phyloP scores from a whole-genome alignment of 2,888 invertebrate species.

The Polydrusus pterygomalis region DNA sequence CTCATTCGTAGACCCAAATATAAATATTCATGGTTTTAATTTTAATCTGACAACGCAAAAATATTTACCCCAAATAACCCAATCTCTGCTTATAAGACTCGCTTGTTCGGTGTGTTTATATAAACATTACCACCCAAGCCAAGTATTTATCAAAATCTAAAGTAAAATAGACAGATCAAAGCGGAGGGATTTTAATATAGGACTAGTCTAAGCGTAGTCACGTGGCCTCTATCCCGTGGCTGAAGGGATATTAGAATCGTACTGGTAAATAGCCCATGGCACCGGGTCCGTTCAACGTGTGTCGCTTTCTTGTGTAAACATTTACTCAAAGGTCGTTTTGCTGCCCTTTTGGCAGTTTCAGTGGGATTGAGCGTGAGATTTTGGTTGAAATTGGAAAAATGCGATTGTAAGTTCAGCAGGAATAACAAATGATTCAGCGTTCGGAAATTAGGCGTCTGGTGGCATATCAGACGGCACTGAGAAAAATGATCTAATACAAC shows the following conservation, averaged over 20 bases:
- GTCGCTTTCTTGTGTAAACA: slow-evolving; percentile 50
- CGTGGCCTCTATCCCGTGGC: slow-evolving; percentile 32
- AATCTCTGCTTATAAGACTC: too few relatives aligned
- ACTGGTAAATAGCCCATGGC: slow-evolving; percentile 38
- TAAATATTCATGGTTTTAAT: slow-evolving; percentile 14
- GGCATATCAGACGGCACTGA: too few relatives aligned
- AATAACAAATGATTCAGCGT: not conserved
- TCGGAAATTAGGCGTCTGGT: too few relatives aligned
- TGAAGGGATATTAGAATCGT: slow-evolving; percentile 42
- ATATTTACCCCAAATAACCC: slow-evolving; percentile 7
- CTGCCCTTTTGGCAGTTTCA: slow-evolving; percentile 41
- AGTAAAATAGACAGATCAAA: slow-evolving; percentile 46
- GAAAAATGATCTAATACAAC: too few relatives aligned
- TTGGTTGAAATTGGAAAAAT: slow-evolving; percentile 24
- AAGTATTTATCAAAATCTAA: slow-evolving; percentile 30
- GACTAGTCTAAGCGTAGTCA: slow-evolving; percentile 34
- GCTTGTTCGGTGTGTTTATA: slow-evolving; percentile 15
- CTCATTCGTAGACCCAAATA: too few relatives aligned
- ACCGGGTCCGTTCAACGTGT: slow-evolving; percentile 29
- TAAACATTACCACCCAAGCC: slow-evolving; percentile 30
- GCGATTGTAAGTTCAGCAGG: not conserved
- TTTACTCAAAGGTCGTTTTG: slow-evolving; percentile 46
- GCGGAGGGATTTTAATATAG: slow-evolving; percentile 33
- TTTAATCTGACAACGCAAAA: slow-evolving; percentile 17
- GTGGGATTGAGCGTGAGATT: slow-evolving; percentile 40